Base-by-base conservation (phyloP, 2,797 vertebrate genomes). In the Menidia menidia region DNA sequence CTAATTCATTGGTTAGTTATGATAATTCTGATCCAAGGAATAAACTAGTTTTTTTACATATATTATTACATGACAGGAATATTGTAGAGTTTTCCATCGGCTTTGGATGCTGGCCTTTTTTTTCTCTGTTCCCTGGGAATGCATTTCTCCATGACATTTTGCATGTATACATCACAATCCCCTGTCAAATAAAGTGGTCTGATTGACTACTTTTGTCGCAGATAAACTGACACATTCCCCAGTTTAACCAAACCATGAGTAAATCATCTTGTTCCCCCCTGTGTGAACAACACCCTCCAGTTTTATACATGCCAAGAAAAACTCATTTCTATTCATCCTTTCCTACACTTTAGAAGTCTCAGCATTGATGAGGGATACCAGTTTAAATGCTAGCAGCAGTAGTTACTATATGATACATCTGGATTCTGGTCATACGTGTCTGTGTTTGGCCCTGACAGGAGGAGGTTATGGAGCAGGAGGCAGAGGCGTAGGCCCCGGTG, bases 401-500 rank as follows among this genome's bases (percentile, higher is more conserved):
- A 1, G 54, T 48, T 3, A 15, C 31, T 5, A 31, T 15, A 7
- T 25, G 25, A 25, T 25, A 57, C 7, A 31, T 31, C 4, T 31
- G 73, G 41, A 71, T 65, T 25, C 32, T 32, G 51, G 6, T 69
- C 48, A 41, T 14, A 54, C 2, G 6, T 71, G 35, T 67, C 10
- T 59, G 33, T 78, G 31, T 78, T 65, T 77, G 33, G 66, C 61
- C 48, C 55, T 55, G 6, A 41, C 71, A 76, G 33, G 43, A 42
- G 90, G 84, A 77, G 90, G 83, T 66, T 92, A 89, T 87, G 90
- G 80, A 71, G 89, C 53, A 16, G 85, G 62, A 68, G 87, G 85
- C 11, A 79, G 59, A 18, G 90, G 89, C 51, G 35, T 79, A 0
- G 91, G 79, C 4, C 68, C 63, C 3, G 88, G 87, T 2, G 87